phyloP scores from a whole-genome alignment of 2,113 vertebrate genomes.

The Dasyurus viverrinus region DNA sequence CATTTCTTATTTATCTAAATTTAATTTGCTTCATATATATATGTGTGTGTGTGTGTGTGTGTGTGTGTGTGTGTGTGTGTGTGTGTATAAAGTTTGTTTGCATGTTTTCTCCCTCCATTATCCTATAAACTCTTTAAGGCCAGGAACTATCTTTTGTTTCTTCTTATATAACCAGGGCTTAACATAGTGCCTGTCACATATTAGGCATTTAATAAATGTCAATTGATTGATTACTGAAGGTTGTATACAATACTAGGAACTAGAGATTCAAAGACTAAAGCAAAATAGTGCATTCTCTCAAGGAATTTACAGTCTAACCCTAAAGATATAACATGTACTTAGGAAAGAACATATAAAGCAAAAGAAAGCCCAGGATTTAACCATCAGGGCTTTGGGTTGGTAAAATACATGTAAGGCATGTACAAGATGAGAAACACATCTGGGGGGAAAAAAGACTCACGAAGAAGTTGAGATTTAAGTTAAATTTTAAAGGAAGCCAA shows the following conservation, averaged over 20 bases:
- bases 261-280: not conserved
- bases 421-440: not conserved
- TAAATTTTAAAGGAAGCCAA: not conserved
- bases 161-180: not conserved
- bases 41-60: too few species aligned
- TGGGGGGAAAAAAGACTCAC: not conserved
- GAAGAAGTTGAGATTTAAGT: not conserved
- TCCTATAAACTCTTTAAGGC: not conserved
- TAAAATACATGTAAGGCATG: not conserved
- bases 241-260: not conserved
- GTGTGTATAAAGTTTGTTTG: not conserved
- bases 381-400: not conserved
- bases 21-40: not conserved
- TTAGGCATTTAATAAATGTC: not conserved
- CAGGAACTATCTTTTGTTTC: not conserved
- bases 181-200: not conserved
- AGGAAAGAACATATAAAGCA: not conserved
- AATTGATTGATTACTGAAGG: not conserved
- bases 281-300: not conserved
- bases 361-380: not conserved
- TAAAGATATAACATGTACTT: not conserved
- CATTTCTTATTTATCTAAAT: not conserved
- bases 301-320: slow-evolving; percentile 4
- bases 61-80: too few species aligned
- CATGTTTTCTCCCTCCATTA: not conserved